These are phyloP conservation scores for Scelioninae gen. 2 DNA, from an alignment of 2,888 invertebrate genomes.

Conservation along the genomic window DNA sequence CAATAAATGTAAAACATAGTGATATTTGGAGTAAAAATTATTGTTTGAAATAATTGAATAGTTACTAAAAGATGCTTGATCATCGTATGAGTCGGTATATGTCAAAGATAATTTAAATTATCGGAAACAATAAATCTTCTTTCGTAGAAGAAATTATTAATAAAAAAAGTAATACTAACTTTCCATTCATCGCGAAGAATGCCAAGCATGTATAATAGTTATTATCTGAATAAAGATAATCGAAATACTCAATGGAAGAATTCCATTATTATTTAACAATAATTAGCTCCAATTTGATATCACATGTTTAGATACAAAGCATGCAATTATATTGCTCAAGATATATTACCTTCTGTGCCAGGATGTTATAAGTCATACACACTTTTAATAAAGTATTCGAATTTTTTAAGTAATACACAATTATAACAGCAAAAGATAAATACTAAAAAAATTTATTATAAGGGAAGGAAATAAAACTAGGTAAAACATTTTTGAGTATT, in stretches of 20 bases:
- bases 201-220: slow-evolving; percentile 10
- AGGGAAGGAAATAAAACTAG: too few species aligned
- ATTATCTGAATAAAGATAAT: slow-evolving; percentile 18
- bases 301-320: not conserved
- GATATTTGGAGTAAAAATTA: not conserved
- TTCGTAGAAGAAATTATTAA: not conserved
- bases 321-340: not conserved
- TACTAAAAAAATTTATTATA: too few species aligned
- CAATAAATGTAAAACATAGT: not conserved
- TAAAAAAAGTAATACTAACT: slow-evolving; percentile 12
- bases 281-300: slow-evolving; percentile 4
- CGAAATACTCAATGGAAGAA: slow-evolving; percentile 24
- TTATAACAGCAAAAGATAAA: too few species aligned
- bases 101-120: not conserved
- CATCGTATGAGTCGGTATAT: too few species aligned
- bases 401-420: too few species aligned
- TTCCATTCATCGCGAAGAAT: slow-evolving; percentile 20
- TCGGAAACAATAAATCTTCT: slow-evolving; percentile 4
- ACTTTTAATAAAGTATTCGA: too few species aligned
- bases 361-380: too few species aligned
- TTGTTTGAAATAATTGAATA: too few species aligned
- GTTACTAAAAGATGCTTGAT: too few species aligned
- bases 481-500: slow-evolving; percentile 6
- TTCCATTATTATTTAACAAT: slow-evolving; percentile 21
- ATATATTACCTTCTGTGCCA: not conserved